Conservation (phyloP, 2,797 vertebrate genomes). For the Tauraco hartlaubi region DNA sequence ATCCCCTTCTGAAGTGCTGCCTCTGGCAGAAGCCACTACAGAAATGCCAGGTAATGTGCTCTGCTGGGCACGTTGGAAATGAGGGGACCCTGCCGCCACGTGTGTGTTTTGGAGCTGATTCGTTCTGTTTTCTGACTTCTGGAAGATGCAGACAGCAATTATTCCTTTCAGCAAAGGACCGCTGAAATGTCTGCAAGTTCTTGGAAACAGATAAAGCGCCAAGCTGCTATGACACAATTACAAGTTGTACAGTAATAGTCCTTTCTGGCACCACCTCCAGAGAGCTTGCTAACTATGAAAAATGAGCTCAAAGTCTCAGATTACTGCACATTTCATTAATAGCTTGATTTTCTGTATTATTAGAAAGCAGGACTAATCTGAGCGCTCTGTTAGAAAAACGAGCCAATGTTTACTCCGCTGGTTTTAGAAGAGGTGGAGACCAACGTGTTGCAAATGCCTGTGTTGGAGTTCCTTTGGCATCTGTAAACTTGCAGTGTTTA, state of each 20-base stretch:
- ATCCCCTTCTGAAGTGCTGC: not conserved
- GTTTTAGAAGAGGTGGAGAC: not conserved
- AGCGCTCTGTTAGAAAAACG: not conserved
- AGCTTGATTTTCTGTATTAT: not conserved
- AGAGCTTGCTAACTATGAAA: not conserved
- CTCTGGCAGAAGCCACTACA: not conserved
- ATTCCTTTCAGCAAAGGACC: not conserved
- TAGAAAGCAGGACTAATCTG: not conserved
- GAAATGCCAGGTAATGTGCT: not conserved
- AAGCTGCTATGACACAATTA: not conserved
- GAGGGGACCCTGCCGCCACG: not conserved
- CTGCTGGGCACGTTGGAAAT: fast-evolving
- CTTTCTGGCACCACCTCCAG: not conserved
- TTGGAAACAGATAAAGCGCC: not conserved
- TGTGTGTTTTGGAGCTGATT: not conserved
- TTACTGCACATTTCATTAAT: not conserved
- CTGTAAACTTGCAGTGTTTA: not conserved
- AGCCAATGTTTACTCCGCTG: not conserved
- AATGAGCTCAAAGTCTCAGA: not conserved
- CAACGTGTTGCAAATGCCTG: fast-evolving
- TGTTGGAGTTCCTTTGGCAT: not conserved
- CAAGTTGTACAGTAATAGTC: not conserved
- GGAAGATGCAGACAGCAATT: not conserved
- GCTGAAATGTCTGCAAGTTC: not conserved
- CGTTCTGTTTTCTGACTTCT: not conserved